Evolutionary conservation across 2,888 invertebrate species (phyloP), one percentile per base, ranked within the genome.

Genomic region (Eupithecia centaureata): DNA sequence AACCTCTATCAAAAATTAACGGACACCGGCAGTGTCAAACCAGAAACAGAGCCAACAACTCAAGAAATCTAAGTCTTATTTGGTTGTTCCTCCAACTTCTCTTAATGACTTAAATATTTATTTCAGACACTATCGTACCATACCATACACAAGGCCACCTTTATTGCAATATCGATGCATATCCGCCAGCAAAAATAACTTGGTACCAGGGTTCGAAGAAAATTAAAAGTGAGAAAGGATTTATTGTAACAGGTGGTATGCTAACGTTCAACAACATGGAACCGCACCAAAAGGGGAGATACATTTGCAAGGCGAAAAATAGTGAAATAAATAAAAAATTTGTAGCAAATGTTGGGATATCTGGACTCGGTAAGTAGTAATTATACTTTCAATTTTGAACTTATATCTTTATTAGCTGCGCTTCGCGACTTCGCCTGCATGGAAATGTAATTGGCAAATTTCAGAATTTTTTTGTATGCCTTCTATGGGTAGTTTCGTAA

Each of bases 111-210:
- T n/a, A n/a, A n/a, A 22, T 25, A 12, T 56, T 13, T 56, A 28
- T 68, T 66, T 13, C 61, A 68, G 68, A 61, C 35, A 61, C 38
- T 32, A 13, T 10, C 3, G 51, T 67, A n/a, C 35, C 61, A 15
- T 73, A 68, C 25, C 52, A 59, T 13, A 35, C 67, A 30, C 60
- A 68, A 54, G 65, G 47, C 12, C 52, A 61, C 27, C 18, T 73
- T 0, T 27, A 28, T 25, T 73, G 73, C 22, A 35, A 59, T 35
- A 58, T 73, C 5, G 65, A 73, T 22, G 69, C 70, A 18, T 66
- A 66, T 47, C 73, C 73, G 13, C 71, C 70, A 33, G 71, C 68
- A 10, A 32, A 42, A 15, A 68, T 73, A 1, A 52, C 54, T 61
- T 73, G 73, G 73, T 61, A 54, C 27, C 66, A 61, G 18, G n/a